Evolutionary conservation across 92 coral and sea anemone genomes (phyloP).

Genomic region (Actinernus sp.): DNA sequence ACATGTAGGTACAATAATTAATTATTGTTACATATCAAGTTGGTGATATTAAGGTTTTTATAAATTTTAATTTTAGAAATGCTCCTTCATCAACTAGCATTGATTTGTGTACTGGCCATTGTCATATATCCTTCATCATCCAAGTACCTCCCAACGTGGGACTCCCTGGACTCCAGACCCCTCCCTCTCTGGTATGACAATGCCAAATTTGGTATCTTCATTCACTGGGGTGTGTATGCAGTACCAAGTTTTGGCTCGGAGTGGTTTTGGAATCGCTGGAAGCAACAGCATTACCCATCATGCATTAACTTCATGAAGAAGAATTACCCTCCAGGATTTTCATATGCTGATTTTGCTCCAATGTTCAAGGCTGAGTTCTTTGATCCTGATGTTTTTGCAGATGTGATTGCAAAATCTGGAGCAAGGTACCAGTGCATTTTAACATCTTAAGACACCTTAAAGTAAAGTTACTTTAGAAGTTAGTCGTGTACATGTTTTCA

Average conservation of each 20-base stretch:
- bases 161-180: conserved; percentile 81
- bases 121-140: no score
- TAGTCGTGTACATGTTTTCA: no score
- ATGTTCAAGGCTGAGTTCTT: conserved; percentile 95
- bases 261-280: conserved; percentile 93
- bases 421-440: conserved; percentile 92
- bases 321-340: conserved; percentile 89
- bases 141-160: conserved; percentile 74
- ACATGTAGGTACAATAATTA: no score
- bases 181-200: conserved; percentile 93
- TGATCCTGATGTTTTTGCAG: conserved; percentile 92
- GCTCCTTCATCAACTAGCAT: no score
- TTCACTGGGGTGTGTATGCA: conserved; percentile 89
- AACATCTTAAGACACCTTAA: no score
- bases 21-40: no score
- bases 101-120: no score
- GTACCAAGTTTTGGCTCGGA: conserved; percentile 88
- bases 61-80: no score
- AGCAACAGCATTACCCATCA: conserved; percentile 33
- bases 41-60: no score
- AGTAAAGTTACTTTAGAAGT: no score
- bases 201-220: conserved; percentile 85
- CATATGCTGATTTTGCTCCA: conserved; percentile 95
- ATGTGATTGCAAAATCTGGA: conserved; percentile 82
- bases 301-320: conserved; percentile 83